Evolutionary conservation across 1,140 invertebrate genomes (phyloP), one percentile per base, ranked within the genome.

Genomic region (Lineus longissimus): DNA sequence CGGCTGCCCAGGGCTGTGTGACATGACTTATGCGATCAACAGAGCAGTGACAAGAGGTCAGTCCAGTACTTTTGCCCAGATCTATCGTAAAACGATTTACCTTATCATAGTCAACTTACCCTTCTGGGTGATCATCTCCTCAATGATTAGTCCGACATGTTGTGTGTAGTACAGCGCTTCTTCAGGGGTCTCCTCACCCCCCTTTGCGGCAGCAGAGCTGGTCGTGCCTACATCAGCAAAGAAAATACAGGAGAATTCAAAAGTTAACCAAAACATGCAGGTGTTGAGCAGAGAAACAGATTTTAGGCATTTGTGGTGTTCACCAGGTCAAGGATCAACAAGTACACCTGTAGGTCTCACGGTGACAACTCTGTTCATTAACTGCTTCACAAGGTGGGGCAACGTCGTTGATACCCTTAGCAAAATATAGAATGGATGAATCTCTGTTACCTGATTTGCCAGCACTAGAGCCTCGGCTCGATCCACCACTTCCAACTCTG

Each of bases 381-480:
- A n/a, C n/a, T n/a, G n/a, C n/a, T n/a, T n/a, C n/a, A n/a, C n/a
- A n/a, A n/a, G n/a, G n/a, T n/a, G n/a, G n/a, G n/a, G n/a, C n/a
- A n/a, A n/a, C n/a, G n/a, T n/a, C n/a, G n/a, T n/a, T n/a, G n/a
- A n/a, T 2, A 63, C 31, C 19, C 36, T 19, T 23, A 15, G 1
- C 45, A 4, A 56, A 23, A 25, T 15, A 7, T 2, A 62, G 17
- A n/a, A 17, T 31, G 23, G n/a, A 7, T 17, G 4, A 13, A 36
- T 29, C 29, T 15, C n/a, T 19, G 30, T 62, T 63, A 75, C 73
- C 69, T 64, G 68, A 64, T 56, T 72, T 72, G 0, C 75, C 73
- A 59, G 73, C 72, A 67, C 75, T 76, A 17, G 76, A 73, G 29
- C 66, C 71, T n/a, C 72, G 61, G 23, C 69, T 72, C 9, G 68